Percentiles rank a stretch among this genome's conserved stretches.
Evolutionary conservation across 2,797 vertebrate genomes (phyloP).

Genomic region (Falco berigora): DNA sequence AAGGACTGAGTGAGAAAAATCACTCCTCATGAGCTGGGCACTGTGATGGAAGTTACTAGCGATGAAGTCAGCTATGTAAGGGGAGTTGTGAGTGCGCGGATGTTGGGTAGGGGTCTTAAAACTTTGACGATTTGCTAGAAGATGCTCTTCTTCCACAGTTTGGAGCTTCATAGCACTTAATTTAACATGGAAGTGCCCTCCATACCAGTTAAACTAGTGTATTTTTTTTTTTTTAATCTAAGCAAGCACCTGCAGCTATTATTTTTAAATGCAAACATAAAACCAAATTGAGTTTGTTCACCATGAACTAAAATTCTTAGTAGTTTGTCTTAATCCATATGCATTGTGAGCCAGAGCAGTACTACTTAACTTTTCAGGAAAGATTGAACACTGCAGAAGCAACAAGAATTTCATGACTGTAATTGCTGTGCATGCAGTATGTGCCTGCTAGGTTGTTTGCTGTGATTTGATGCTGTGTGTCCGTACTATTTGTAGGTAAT

Average conservation of each 20-base stretch:
- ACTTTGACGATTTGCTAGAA: background rate
- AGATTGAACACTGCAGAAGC: background rate
- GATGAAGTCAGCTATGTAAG: background rate
- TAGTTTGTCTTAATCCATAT: background rate
- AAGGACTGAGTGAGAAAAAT: background rate
- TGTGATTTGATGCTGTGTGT: background rate
- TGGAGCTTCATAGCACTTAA: background rate
- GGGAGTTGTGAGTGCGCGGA: background rate
- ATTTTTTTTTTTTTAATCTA: background rate
- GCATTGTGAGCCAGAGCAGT: background rate
- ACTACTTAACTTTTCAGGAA: background rate
- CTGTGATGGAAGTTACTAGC: background rate
- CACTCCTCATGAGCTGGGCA: background rate
- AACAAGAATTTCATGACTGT: background rate
- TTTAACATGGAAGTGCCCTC: background rate
- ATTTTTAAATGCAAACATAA: background rate
- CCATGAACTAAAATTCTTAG: background rate
- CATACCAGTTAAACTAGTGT: background rate
- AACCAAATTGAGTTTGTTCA: background rate
- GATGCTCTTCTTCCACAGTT: background rate
- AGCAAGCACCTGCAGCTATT: background rate
- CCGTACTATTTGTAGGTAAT: background rate
- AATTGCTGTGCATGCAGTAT: rapidly evolving
- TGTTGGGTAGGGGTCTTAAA: background rate
- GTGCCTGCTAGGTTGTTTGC: background rate